Conservation (phyloP, 2,888 invertebrate genomes). For the Creontiades dilutus region DNA sequence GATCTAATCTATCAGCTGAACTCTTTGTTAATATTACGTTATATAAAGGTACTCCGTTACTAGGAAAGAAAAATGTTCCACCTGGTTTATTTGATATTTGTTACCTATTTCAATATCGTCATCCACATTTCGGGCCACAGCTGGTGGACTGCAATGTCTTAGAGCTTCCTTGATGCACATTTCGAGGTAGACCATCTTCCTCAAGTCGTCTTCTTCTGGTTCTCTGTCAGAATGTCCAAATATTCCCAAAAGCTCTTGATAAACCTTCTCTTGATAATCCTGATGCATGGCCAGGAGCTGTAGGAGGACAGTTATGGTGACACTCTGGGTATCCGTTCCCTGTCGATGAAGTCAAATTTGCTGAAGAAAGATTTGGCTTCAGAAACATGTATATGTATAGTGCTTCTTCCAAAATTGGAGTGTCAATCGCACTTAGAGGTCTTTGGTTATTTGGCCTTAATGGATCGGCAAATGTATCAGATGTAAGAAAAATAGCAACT, state of each 20-base stretch:
- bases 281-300: slow-evolving; percentile 46
- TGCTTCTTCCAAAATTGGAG: too few species aligned
- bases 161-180: slow-evolving; percentile 62
- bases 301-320: neutral
- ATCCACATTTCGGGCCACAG: neutral
- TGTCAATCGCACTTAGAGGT: too few species aligned
- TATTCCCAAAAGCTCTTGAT: slow-evolving; percentile 11
- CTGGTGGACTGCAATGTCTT: slow-evolving; percentile 45
- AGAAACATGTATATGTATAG: too few species aligned
- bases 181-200: slow-evolving; percentile 54
- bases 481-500: too few species aligned
- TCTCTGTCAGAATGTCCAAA: slow-evolving; percentile 45
- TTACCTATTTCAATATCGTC: slow-evolving; percentile 57
- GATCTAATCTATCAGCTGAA: too few species aligned
- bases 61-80: too few species aligned
- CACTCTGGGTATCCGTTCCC: slow-evolving; percentile 41
- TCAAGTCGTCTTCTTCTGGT: slow-evolving; percentile 48
- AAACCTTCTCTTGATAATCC: slow-evolving; percentile 52
- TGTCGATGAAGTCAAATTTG: neutral
- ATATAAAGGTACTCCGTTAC: too few species aligned
- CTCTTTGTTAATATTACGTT: too few species aligned
- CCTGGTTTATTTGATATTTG: too few species aligned
- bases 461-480: too few species aligned
- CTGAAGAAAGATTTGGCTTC: too few species aligned
- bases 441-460: too few species aligned